Evolutionary conservation across 2,888 invertebrate species (phyloP).

Genomic region (Tuta absoluta): DNA sequence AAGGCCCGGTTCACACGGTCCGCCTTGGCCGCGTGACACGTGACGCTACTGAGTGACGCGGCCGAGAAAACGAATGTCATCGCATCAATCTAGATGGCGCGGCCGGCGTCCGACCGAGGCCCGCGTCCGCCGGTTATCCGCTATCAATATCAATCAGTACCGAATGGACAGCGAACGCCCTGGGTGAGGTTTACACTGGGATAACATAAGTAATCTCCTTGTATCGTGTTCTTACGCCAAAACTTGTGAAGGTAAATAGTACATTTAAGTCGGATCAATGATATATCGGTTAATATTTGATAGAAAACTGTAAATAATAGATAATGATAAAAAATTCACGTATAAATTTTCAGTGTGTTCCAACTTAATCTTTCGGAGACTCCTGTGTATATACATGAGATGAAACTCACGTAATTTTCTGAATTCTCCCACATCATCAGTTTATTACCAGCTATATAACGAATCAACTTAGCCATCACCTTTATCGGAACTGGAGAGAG

Average conservation of each 20-base stretch:
- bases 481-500: slow-evolving; percentile 9
- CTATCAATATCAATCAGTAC: slow-evolving; percentile 73
- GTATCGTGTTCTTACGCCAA: not conserved
- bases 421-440: not conserved
- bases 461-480: not conserved
- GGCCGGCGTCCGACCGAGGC: slow-evolving; percentile 21
- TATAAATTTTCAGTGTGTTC: too few species aligned
- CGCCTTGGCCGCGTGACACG: slow-evolving; percentile 1
- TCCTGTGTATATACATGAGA: not conserved
- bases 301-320: too few species aligned
- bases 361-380: too few species aligned
- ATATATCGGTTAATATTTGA: not conserved
- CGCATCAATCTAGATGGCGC: slow-evolving; percentile 38
- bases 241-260: not conserved
- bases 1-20: slow-evolving; percentile 21
- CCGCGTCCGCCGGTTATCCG: slow-evolving; percentile 40
- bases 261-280: not conserved
- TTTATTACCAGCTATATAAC: not conserved
- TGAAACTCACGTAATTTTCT: not conserved
- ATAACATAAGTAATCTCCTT: not conserved
- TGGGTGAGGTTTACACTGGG: slow-evolving; percentile 5
- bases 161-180: slow-evolving; percentile 27
- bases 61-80: slow-evolving; percentile 36
- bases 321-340: too few species aligned
- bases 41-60: slow-evolving; percentile 6